These are phyloP conservation scores for Paguma larvata DNA, from an alignment of 2,797 vertebrate species.

Conservation along the genomic window DNA sequence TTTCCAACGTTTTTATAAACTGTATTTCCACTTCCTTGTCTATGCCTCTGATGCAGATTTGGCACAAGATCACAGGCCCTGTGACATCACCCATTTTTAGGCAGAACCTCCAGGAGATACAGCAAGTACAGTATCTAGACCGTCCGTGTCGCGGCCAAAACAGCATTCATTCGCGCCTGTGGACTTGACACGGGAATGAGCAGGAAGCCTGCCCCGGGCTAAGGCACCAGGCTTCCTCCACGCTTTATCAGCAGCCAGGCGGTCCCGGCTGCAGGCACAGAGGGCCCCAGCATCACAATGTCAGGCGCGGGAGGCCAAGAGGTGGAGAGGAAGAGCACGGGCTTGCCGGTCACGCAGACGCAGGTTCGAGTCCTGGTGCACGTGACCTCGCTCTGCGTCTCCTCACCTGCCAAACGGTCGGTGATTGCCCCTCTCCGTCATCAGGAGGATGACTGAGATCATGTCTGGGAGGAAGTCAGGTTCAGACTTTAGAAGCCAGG, in stretches of 20 bases:
- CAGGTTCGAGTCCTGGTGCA: neutral
- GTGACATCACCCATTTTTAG: conserved; percentile 25
- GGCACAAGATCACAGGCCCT: conserved; percentile 66
- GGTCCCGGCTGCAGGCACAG: neutral
- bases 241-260: neutral
- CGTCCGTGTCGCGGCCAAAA: neutral
- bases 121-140: neutral
- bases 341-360: neutral
- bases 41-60: conserved; percentile 19
- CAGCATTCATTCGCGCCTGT: neutral
- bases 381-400: rapidly evolving
- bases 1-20: conserved; percentile 26
- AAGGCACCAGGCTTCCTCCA: conserved; percentile 58
- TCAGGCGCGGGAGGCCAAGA: neutral
- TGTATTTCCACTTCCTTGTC: conserved; percentile 54
- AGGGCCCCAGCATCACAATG: neutral
- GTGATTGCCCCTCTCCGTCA: neutral
- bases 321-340: neutral
- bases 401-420: neutral
- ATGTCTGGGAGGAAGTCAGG: neutral
- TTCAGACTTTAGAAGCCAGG: neutral
- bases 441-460: neutral
- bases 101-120: conserved; percentile 29
- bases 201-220: conserved; percentile 42
- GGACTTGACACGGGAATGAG: neutral